Conservation (phyloP, 2,888 invertebrate species). For the Abscondita cerata region DNA sequence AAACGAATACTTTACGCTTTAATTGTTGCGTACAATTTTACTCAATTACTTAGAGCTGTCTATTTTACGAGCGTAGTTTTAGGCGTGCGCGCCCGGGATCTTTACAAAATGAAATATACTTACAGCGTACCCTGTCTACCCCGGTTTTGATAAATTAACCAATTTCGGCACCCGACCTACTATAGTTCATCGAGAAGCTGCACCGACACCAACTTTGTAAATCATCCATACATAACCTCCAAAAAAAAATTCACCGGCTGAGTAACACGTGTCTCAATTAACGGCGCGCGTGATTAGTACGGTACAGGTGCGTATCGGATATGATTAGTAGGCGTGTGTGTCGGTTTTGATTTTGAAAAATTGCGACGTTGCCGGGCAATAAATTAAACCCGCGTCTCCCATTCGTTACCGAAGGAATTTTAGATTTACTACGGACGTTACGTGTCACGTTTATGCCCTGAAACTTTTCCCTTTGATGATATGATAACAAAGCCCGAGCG, state of each 20-base stretch:
- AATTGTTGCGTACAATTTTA: conserved; percentile 28
- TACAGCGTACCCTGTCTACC: conserved; percentile 26
- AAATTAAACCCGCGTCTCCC: too few relatives aligned
- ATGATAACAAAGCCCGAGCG: conserved; percentile 11
- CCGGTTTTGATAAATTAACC: conserved; percentile 41
- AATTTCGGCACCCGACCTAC: conserved; percentile 36
- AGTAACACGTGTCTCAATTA: too few relatives aligned
- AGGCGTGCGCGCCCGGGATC: conserved; percentile 25
- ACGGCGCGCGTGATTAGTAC: too few relatives aligned
- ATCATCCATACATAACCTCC: conserved; percentile 27
- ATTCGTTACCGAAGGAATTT: background rate
- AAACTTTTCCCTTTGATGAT: conserved; percentile 5
- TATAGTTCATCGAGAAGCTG: conserved; percentile 32
- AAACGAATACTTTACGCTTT: conserved; percentile 34
- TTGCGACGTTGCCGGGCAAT: background rate
- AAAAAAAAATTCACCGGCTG: too few relatives aligned
- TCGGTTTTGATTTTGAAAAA: too few relatives aligned
- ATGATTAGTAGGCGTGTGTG: too few relatives aligned
- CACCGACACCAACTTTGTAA: conserved; percentile 20
- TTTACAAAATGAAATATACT: conserved; percentile 40
- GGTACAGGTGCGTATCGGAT: too few relatives aligned
- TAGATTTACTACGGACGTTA: background rate
- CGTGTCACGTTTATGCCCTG: background rate
- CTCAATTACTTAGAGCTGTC: conserved; percentile 17
- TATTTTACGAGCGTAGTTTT: conserved; percentile 21